Conservation (phyloP, 2,888 invertebrate species). For the Alsophila aescularia region DNA sequence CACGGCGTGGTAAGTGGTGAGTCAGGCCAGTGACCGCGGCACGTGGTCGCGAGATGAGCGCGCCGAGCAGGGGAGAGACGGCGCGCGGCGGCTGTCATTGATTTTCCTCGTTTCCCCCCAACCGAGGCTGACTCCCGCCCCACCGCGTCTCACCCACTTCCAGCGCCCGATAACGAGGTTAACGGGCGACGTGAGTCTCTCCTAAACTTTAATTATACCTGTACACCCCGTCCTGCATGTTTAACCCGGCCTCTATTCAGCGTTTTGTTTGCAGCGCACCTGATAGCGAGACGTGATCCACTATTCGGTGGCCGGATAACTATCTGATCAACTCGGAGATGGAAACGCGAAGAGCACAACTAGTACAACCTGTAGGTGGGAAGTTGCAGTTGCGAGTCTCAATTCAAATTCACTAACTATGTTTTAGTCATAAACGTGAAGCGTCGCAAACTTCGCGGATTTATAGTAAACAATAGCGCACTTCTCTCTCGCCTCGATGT, state of each 20-base stretch:
- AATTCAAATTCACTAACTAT: slow-evolving; percentile 64
- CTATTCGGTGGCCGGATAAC: slow-evolving; percentile 65
- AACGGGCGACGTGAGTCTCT: slow-evolving; percentile 85
- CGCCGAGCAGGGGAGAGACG: slow-evolving; percentile 80
- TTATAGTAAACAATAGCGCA: slow-evolving; percentile 46
- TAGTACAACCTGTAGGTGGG: slow-evolving; percentile 48
- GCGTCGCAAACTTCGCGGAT: slow-evolving; percentile 41
- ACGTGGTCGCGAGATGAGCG: slow-evolving; percentile 83
- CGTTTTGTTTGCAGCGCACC: slow-evolving; percentile 80
- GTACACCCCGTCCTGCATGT: slow-evolving; percentile 83
- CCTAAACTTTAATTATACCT: slow-evolving; percentile 85
- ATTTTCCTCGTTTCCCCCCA: slow-evolving; percentile 79
- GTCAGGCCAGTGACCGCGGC: slow-evolving; percentile 81
- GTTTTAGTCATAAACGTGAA: slow-evolving; percentile 52
- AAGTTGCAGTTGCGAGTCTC: slow-evolving; percentile 44
- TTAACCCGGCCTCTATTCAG: slow-evolving; percentile 81
- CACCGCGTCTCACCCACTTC: slow-evolving; percentile 84
- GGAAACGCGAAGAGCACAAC: slow-evolving; percentile 55
- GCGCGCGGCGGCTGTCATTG: slow-evolving; percentile 84
- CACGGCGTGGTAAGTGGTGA: slow-evolving; percentile 49
- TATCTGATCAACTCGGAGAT: slow-evolving; percentile 70
- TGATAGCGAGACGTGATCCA: slow-evolving; percentile 75
- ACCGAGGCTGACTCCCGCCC: slow-evolving; percentile 69
- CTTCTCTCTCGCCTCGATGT: slow-evolving; percentile 29
- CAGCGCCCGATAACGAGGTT: slow-evolving; percentile 85